Base-by-base conservation (phyloP, 2,797 vertebrate genomes). In the Dendrocincla tyrannina region DNA sequence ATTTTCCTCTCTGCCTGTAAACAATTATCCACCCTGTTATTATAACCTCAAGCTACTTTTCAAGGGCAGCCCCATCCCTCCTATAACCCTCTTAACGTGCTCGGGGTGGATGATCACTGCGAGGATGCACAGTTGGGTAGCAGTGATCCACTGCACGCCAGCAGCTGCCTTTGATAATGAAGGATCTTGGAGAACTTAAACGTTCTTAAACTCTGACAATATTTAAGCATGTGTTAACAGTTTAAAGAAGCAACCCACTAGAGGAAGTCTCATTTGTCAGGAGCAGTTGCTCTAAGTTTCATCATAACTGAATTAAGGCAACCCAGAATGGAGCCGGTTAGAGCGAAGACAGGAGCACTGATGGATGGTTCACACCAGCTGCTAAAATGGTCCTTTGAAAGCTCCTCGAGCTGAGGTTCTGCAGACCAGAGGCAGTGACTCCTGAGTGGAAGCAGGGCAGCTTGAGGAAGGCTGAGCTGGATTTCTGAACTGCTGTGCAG, bases 191-290 rank as follows among this genome's bases (percentile, higher is more conserved):
- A 75, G 84, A 84, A 28, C 35, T 67, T 17, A 53, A 86, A 87
- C 2, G 27, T 73, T 84, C 84, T 90, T 60, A 62, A 93, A 76
- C 50, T 70, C 88, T 93, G 95, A 68, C 58, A 75, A 88, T 82
- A 78, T 91, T 91, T 93, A 94, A 93, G 94, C 94, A 95, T 55
- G 94, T 95, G 95, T 93, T 96, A 96, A 96, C 5, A 63, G 91
- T 92, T 96, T 96, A 93, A 92, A 96, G 91, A 92, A 93, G 91
- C 59, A 91, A 89, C 35, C 67, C 92, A 94, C 94, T 78, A 82
- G 80, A 93, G 70, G 91, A 86, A 87, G 81, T 33, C 94, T 94
- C 92, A 95, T 96, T 96, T 95, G 96, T 95, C 96, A 93, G 94
- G 69, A 94, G 94, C 91, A 87, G 92, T 73, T 85, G 91, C 94